These are phyloP conservation scores for Acestrorhynchus altus DNA, from an alignment of 2,797 vertebrate species.

Conservation along the genomic window DNA sequence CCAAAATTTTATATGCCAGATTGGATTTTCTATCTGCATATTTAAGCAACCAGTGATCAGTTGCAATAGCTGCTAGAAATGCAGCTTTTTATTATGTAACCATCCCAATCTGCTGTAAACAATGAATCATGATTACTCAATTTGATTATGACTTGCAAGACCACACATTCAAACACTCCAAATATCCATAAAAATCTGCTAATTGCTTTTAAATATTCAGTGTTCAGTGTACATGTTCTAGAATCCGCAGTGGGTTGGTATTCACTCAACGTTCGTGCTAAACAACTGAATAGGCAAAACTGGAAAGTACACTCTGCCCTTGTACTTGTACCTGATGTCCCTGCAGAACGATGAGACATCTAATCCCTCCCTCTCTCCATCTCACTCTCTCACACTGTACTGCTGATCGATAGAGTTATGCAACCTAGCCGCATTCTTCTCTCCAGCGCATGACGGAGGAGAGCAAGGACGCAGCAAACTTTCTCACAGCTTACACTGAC, in stretches of 20 bases:
- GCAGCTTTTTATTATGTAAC: too few species aligned
- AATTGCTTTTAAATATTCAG: not conserved
- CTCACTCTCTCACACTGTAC: slow-evolving; percentile 5
- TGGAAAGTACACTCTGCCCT: not conserved
- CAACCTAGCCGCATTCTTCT: slow-evolving; percentile 63
- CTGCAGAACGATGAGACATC: slow-evolving; percentile 9
- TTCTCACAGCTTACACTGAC: not conserved
- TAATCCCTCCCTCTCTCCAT: slow-evolving; percentile 1
- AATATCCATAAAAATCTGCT: not conserved
- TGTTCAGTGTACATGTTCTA: not conserved
- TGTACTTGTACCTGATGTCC: not conserved
- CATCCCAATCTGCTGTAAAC: not conserved
- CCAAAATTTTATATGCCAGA: too few species aligned
- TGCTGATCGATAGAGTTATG: slow-evolving; percentile 62
- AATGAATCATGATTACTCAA: not conserved
- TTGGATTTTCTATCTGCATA: too few species aligned
- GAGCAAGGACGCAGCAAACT: slow-evolving; percentile 40
- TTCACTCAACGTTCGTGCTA: not conserved
- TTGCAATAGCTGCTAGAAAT: too few species aligned
- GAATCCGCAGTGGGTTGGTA: slow-evolving; percentile 13
- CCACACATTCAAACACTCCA: not conserved
- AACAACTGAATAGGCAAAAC: slow-evolving; percentile 21
- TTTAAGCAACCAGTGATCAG: too few species aligned
- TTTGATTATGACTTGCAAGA: not conserved
- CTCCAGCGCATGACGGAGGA: slow-evolving; percentile 61